phyloP scores from a whole-genome alignment of 2,888 invertebrate species.

The Cataglyphis albicans region DNA sequence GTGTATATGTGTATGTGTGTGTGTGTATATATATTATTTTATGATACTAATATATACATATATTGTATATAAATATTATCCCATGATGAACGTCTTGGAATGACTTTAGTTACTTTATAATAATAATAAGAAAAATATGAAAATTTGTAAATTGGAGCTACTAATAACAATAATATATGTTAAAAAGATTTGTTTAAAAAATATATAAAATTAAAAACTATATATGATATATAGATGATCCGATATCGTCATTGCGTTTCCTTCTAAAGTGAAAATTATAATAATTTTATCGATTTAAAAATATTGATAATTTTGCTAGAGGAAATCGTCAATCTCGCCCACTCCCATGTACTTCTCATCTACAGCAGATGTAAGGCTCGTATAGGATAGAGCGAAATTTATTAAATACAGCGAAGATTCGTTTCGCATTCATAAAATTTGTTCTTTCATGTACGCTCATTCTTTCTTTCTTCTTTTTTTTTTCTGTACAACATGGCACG shows the following conservation, averaged over 20 bases:
- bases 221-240: background rate
- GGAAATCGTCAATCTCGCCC: conserved; percentile 59
- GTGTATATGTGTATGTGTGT: no score
- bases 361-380: conserved; percentile 52
- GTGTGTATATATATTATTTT: no score
- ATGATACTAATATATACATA: no score
- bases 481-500: conserved; percentile 85
- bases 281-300: background rate
- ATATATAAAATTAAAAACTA: background rate
- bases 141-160: background rate
- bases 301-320: conserved; percentile 17
- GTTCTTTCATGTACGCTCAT: conserved; percentile 23
- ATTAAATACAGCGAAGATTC: conserved; percentile 50
- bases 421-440: conserved; percentile 49
- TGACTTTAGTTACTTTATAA: background rate
- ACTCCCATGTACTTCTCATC: conserved; percentile 36
- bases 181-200: background rate
- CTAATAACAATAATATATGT: background rate
- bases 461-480: conserved; percentile 27
- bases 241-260: background rate
- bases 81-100: background rate
- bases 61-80: background rate
- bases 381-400: conserved; percentile 21
- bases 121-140: background rate
- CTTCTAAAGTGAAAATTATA: background rate